phyloP scores from a whole-genome alignment of 2,888 invertebrate genomes.

The Drosophila helvetica region DNA sequence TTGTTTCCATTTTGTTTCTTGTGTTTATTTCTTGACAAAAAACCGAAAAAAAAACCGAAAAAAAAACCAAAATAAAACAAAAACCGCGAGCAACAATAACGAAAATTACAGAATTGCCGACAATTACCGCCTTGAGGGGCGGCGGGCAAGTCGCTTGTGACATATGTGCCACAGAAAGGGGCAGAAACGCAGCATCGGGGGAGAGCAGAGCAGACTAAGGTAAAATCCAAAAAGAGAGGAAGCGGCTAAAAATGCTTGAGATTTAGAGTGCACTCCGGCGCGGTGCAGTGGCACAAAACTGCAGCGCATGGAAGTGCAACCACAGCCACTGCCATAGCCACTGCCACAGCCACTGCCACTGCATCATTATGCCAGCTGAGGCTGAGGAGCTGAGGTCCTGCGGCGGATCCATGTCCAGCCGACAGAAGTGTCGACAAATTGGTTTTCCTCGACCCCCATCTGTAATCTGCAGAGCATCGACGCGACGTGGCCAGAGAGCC shows the following conservation, averaged over 20 bases:
- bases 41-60: constrained; percentile 16
- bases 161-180: constrained; percentile 32
- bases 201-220: constrained; percentile 1
- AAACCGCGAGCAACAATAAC: constrained; percentile 59
- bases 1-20: constrained; percentile 31
- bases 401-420: constrained; percentile 50
- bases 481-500: constrained; percentile 52
- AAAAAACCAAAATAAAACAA: constrained; percentile 46
- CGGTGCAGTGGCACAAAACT: constrained; percentile 58
- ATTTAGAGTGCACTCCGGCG: constrained; percentile 45
- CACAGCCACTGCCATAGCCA: background rate
- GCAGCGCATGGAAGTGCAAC: constrained; percentile 12
- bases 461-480: constrained; percentile 27
- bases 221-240: constrained; percentile 17
- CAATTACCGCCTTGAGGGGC: constrained; percentile 58
- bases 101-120: constrained; percentile 74
- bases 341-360: constrained; percentile 36
- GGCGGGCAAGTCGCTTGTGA: constrained; percentile 25
- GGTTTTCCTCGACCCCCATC: constrained; percentile 40
- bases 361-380: constrained; percentile 43
- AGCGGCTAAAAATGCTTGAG: constrained; percentile 33
- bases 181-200: background rate
- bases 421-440: constrained; percentile 76
- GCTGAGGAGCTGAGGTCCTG: constrained; percentile 20
- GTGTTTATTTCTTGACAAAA: constrained; percentile 24